Evolutionary conservation across 2,888 invertebrate species (phyloP).

Genomic region (Melipona beecheii): DNA sequence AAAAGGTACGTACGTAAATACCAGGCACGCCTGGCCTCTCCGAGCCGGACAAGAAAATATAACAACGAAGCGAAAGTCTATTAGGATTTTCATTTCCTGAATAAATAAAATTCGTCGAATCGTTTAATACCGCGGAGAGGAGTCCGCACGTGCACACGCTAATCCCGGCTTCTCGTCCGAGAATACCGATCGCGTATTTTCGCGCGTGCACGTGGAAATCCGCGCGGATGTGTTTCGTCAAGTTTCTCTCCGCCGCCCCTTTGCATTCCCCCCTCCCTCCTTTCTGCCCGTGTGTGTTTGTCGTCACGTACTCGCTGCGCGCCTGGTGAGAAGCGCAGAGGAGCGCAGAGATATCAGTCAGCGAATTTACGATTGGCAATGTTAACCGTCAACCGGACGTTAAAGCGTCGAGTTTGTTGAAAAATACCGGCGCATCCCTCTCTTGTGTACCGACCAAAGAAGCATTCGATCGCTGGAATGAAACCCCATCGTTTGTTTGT

Average conservation of each 20-base stretch:
- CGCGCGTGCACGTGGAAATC: slow-evolving; percentile 42
- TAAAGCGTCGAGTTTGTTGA: slow-evolving; percentile 81
- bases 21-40: slow-evolving; percentile 44
- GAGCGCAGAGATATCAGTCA: slow-evolving; percentile 11
- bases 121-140: slow-evolving; percentile 72
- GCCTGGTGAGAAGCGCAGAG: neutral
- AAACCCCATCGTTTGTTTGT: slow-evolving; percentile 69
- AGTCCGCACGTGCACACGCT: slow-evolving; percentile 69
- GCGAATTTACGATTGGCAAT: slow-evolving; percentile 26
- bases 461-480: slow-evolving; percentile 65
- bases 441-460: slow-evolving; percentile 55
- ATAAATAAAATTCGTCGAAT: slow-evolving; percentile 74
- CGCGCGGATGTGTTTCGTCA: slow-evolving; percentile 38
- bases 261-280: neutral
- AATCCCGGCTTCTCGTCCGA: slow-evolving; percentile 66
- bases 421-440: slow-evolving; percentile 75
- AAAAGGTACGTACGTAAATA: slow-evolving; percentile 67
- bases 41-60: slow-evolving; percentile 69
- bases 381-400: slow-evolving; percentile 76
- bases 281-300: neutral
- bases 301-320: neutral
- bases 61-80: slow-evolving; percentile 74
- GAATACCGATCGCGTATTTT: slow-evolving; percentile 60
- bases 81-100: slow-evolving; percentile 75
- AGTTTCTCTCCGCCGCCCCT: neutral